Evolutionary conservation across 2,888 invertebrate genomes (phyloP).

Genomic region (Nomada goodeniana): DNA sequence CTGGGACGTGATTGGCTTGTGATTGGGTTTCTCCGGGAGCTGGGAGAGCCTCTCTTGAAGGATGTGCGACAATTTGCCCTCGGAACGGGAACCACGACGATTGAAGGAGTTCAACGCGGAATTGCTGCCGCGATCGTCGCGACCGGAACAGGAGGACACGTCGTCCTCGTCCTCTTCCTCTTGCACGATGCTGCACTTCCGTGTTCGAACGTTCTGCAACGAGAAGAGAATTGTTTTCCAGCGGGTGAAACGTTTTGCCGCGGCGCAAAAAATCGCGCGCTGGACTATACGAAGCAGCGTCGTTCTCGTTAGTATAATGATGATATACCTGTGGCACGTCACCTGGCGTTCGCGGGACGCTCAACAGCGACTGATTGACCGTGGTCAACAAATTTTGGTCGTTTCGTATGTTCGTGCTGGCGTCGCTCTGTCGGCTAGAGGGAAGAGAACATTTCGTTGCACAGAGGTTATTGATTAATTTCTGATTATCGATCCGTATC

Average conservation of each 20-base stretch:
- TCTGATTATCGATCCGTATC: neutral
- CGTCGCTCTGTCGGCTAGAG: constrained; percentile 75
- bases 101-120: constrained; percentile 85
- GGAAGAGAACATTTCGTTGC: neutral
- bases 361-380: constrained; percentile 84
- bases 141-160: constrained; percentile 86
- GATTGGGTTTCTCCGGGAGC: constrained; percentile 86
- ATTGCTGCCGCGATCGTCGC: constrained; percentile 85
- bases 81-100: constrained; percentile 91
- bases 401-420: constrained; percentile 71
- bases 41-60: constrained; percentile 88
- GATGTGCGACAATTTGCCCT: constrained; percentile 90
- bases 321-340: constrained; percentile 87
- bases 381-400: constrained; percentile 77
- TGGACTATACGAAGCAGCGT: too few species aligned
- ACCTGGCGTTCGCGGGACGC: constrained; percentile 89
- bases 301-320: too few species aligned
- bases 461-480: neutral
- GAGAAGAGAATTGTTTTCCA: constrained; percentile 27
- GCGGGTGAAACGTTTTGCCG: too few species aligned
- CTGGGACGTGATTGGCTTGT: constrained; percentile 69
- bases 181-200: constrained; percentile 96
- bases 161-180: constrained; percentile 97
- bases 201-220: constrained; percentile 86
- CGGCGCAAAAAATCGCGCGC: too few species aligned